Evolutionary conservation across 1,140 invertebrate genomes (phyloP).

Genomic region (Penaeus chinensis): DNA sequence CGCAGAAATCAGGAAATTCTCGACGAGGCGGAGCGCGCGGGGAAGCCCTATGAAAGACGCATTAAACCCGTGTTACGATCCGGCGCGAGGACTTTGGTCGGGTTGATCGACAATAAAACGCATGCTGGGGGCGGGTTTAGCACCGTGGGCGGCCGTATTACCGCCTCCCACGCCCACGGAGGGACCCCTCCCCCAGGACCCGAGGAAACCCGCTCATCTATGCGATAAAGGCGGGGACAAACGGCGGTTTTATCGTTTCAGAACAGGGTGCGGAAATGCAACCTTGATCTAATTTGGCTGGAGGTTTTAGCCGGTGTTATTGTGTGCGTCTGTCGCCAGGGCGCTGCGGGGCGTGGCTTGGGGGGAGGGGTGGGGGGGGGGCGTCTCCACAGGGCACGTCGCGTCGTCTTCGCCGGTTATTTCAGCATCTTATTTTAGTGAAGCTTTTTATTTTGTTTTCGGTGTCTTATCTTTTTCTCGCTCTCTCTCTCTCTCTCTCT

Average conservation of each 20-base stretch:
- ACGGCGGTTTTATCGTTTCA: conserved; percentile 3
- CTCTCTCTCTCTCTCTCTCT: too few species aligned
- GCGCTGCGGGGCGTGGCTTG: too few species aligned
- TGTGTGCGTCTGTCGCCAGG: not conserved
- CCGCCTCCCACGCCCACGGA: not conserved
- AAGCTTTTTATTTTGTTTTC: too few species aligned
- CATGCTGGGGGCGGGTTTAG: conserved; percentile 9
- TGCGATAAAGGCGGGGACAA: conserved; percentile 14
- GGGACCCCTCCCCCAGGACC: not conserved
- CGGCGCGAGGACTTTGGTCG: conserved; percentile 21
- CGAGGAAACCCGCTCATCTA: conserved; percentile 2
- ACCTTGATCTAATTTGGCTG: conserved; percentile 10
- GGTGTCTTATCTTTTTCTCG: too few species aligned
- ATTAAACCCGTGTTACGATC: conserved; percentile 38
- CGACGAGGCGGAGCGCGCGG: not conserved
- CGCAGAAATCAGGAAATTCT: not conserved
- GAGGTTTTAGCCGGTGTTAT: conserved; percentile 6
- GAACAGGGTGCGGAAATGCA: not conserved
- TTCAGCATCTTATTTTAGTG: too few species aligned
- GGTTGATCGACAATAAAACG: conserved; percentile 33
- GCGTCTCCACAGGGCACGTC: too few species aligned
- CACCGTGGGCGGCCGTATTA: conserved; percentile 3
- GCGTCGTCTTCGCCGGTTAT: too few species aligned
- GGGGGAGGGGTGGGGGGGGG: too few species aligned
- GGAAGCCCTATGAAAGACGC: conserved; percentile 13